A percentile compares a stretch with the other conserved stretches of the same genome.
phyloP scores from a whole-genome alignment of 2,888 invertebrate species.

The Galerucella calmariensis region DNA sequence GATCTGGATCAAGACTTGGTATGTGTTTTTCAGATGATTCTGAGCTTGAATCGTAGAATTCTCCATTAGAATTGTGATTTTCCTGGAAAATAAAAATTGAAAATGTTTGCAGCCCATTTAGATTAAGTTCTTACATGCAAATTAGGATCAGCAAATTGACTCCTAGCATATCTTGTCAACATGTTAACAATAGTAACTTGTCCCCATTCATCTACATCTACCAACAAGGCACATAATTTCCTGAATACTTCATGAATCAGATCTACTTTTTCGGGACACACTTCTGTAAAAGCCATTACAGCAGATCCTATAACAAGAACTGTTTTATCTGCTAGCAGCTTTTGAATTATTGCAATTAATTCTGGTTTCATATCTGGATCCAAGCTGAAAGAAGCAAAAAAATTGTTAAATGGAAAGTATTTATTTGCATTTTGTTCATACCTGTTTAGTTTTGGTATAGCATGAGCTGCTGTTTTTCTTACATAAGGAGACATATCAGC shows the following conservation, averaged over 20 bases:
- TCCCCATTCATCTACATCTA: constrained; percentile 99
- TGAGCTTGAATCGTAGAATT: constrained; percentile 72
- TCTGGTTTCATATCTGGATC: constrained; percentile 97
- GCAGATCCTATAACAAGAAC: constrained; percentile 98
- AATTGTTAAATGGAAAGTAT: neutral
- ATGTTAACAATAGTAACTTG: constrained; percentile 97
- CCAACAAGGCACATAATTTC: constrained; percentile 93
- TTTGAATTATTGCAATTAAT: constrained; percentile 93
- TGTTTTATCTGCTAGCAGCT: constrained; percentile 93
- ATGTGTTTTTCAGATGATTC: constrained; percentile 64
- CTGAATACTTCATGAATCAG: constrained; percentile 96
- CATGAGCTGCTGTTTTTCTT: constrained; percentile 98
- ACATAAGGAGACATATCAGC: constrained; percentile 99
- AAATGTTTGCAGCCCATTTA: neutral
- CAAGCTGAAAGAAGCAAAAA: constrained; percentile 69
- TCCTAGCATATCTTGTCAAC: constrained; percentile 93
- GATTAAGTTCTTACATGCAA: constrained; percentile 69
- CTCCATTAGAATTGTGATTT: constrained; percentile 70
- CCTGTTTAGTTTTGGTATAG: constrained; percentile 97
- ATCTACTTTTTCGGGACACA: constrained; percentile 94
- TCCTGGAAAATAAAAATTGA: constrained; percentile 61
- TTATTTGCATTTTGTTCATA: constrained; percentile 55
- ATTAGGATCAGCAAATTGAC: constrained; percentile 92
- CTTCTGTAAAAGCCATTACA: constrained; percentile 98
- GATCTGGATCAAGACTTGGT: constrained; percentile 87